Conservation (phyloP, 2,113 vertebrate species). For the Oenanthe oenanthe region DNA sequence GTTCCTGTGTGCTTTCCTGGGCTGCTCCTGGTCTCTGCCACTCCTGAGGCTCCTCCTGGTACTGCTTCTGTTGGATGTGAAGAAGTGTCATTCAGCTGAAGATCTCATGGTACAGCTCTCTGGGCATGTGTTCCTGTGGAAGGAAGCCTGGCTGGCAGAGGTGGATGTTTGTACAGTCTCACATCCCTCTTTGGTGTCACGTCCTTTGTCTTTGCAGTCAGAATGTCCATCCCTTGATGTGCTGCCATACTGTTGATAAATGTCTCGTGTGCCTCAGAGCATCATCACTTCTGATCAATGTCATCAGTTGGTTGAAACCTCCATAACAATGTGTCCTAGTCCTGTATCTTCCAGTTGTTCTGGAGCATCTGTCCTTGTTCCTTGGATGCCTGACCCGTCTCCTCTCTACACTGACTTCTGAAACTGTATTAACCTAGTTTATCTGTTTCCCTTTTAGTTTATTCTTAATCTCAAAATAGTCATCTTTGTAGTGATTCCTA, state of each 20-base stretch:
- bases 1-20: background rate
- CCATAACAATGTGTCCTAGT: background rate
- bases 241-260: background rate
- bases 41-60: background rate
- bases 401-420: background rate
- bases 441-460: background rate
- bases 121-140: background rate
- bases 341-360: background rate
- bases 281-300: background rate
- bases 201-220: background rate
- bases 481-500: background rate
- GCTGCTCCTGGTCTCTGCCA: background rate
- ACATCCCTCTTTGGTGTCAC: fast-evolving
- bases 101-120: background rate
- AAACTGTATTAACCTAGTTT: background rate
- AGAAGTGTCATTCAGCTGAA: background rate
- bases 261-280: background rate
- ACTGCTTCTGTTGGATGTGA: background rate
- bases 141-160: background rate
- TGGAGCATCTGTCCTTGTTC: background rate
- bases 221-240: background rate
- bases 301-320: background rate
- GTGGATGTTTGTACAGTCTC: background rate
- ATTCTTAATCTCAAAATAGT: background rate
- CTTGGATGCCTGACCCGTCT: background rate